A percentile compares a stretch with the other conserved stretches of the same genome.
Conservation (phyloP, 2,113 vertebrate species). For the Grallaria varia region DNA sequence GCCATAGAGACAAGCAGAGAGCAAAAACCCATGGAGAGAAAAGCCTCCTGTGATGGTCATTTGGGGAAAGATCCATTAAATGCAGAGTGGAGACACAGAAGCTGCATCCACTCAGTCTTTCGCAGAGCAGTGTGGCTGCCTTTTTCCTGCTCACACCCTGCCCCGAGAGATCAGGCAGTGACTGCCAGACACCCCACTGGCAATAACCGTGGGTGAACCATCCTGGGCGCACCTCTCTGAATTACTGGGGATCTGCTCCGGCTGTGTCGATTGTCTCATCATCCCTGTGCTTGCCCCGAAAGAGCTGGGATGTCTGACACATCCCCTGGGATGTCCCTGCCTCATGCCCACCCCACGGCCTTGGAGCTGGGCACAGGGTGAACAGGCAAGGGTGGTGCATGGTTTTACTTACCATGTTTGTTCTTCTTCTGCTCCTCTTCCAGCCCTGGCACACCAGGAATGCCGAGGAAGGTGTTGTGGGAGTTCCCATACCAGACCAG, state of each 20-base stretch:
- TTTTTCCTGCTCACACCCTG: fast-evolving
- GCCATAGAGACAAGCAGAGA: neutral
- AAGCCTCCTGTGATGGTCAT: neutral
- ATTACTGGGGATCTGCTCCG: neutral
- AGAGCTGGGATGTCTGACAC: neutral
- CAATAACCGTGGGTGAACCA: fast-evolving
- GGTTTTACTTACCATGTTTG: slow-evolving; percentile 80
- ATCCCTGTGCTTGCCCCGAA: neutral
- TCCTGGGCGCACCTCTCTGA: fast-evolving
- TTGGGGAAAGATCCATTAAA: neutral
- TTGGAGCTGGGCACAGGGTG: neutral
- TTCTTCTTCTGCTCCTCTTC: slow-evolving; percentile 95
- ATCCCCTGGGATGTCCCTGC: neutral
- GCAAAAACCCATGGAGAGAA: fast-evolving
- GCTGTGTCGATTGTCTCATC: neutral
- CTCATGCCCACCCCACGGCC: neutral
- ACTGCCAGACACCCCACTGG: neutral
- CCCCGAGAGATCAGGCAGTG: fast-evolving
- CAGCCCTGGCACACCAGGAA: slow-evolving; percentile 88
- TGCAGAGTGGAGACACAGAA: fast-evolving
- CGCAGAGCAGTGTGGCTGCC: fast-evolving
- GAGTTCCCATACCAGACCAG: slow-evolving; percentile 97
- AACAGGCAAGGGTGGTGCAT: fast-evolving
- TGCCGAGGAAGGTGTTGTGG: slow-evolving; percentile 94
- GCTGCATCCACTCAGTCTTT: fast-evolving